phyloP scores from a whole-genome alignment of 2,797 vertebrate species.

The Melanogrammus aeglefinus region DNA sequence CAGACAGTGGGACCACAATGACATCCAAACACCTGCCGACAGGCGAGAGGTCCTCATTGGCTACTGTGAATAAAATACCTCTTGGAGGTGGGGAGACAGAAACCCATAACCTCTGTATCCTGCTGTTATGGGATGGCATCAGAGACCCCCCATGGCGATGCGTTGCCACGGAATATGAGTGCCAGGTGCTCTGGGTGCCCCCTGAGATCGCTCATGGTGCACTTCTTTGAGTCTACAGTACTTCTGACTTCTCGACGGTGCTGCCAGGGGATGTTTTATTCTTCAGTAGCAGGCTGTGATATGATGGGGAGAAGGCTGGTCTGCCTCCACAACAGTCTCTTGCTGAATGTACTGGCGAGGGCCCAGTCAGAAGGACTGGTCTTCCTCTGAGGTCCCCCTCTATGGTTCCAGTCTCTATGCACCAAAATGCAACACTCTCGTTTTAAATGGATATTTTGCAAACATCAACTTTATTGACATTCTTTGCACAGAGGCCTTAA shows the following conservation, averaged over 20 bases:
- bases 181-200: neutral
- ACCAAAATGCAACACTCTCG: neutral
- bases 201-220: neutral
- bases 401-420: neutral
- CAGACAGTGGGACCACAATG: slow-evolving; percentile 65
- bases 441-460: slow-evolving; percentile 1
- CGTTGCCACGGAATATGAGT: neutral
- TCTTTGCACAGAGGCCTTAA: slow-evolving; percentile 44
- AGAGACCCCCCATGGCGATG: neutral
- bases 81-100: neutral
- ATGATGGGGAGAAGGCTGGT: neutral
- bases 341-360: neutral
- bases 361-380: neutral
- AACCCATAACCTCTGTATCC: neutral
- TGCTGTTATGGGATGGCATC: too few species aligned
- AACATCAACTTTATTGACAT: slow-evolving; percentile 27
- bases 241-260: neutral
- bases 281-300: neutral
- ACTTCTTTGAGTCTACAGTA: neutral
- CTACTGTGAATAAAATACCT: neutral
- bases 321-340: neutral
- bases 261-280: neutral
- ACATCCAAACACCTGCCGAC: slow-evolving; percentile 23
- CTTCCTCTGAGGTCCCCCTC: neutral
- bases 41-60: neutral